These are phyloP conservation scores for Trachurus trachurus DNA, from an alignment of 2,797 vertebrate species.

Conservation along the genomic window DNA sequence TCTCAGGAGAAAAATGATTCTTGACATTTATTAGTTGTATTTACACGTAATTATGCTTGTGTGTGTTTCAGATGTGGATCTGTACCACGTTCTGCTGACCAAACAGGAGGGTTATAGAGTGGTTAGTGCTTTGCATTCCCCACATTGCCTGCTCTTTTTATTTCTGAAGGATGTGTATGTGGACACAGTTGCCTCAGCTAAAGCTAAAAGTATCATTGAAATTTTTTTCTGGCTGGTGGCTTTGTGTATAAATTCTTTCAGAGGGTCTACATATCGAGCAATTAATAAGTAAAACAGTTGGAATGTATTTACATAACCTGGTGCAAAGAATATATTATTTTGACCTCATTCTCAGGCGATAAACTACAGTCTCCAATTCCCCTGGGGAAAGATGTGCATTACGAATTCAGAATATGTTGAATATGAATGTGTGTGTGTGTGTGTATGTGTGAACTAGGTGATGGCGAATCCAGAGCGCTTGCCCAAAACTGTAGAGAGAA, in stretches of 20 bases:
- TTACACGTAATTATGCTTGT: conserved; percentile 13
- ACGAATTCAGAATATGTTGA: conserved; percentile 45
- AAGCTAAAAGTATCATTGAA: conserved; percentile 14
- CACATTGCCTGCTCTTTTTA: not conserved
- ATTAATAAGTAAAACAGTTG: conserved; percentile 45
- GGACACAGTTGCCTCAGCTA: too few relatives aligned
- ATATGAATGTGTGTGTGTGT: conserved; percentile 52
- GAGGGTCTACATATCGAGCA: conserved; percentile 10
- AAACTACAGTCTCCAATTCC: conserved; percentile 23
- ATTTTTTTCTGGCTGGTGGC: not conserved
- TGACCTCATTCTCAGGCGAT: conserved; percentile 13
- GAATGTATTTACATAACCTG: conserved; percentile 33
- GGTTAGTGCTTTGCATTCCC: conserved; percentile 81
- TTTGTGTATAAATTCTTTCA: conserved; percentile 22
- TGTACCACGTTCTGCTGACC: conserved; percentile 87
- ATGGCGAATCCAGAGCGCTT: conserved; percentile 89
- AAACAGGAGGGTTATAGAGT: conserved; percentile 90
- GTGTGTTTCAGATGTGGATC: conserved; percentile 91
- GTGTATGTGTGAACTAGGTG: conserved; percentile 83
- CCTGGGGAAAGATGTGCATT: conserved; percentile 33
- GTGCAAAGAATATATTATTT: conserved; percentile 33
- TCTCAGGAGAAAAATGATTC: not conserved
- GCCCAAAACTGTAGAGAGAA: conserved; percentile 83
- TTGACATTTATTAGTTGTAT: not conserved
- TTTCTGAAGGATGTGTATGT: not conserved